These are phyloP conservation scores for Mobula hypostoma DNA, from an alignment of 2,113 vertebrate genomes.

Conservation along the genomic window DNA sequence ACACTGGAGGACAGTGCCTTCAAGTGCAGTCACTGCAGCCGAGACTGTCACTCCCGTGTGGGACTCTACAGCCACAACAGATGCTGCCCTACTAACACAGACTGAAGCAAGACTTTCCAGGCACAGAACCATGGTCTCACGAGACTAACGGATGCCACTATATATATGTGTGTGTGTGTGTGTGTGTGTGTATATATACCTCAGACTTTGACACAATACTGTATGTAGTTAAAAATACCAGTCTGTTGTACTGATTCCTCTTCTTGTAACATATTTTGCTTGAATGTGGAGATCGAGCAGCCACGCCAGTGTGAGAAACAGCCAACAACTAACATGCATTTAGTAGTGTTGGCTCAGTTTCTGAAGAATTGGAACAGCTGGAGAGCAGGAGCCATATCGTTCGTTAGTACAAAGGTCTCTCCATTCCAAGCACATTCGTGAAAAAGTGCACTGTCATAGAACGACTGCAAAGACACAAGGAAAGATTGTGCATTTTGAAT, in stretches of 20 bases:
- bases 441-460: background rate
- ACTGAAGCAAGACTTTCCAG: no score
- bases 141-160: no score
- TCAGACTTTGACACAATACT: no score
- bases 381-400: background rate
- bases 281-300: background rate
- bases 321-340: background rate
- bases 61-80: no score
- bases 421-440: background rate
- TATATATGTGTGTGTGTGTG: no score
- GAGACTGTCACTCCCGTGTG: no score
- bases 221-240: background rate
- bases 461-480: background rate
- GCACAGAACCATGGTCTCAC: no score
- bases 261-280: background rate
- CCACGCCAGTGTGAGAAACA: background rate
- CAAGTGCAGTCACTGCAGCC: no score
- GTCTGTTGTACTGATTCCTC: background rate
- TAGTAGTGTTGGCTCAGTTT: background rate
- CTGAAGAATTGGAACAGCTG: slow-evolving; percentile 6
- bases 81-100: no score
- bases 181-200: no score
- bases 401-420: background rate
- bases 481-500: background rate
- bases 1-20: no score